phyloP scores from a whole-genome alignment of 2,113 vertebrate species.

The Noctilio leporinus region DNA sequence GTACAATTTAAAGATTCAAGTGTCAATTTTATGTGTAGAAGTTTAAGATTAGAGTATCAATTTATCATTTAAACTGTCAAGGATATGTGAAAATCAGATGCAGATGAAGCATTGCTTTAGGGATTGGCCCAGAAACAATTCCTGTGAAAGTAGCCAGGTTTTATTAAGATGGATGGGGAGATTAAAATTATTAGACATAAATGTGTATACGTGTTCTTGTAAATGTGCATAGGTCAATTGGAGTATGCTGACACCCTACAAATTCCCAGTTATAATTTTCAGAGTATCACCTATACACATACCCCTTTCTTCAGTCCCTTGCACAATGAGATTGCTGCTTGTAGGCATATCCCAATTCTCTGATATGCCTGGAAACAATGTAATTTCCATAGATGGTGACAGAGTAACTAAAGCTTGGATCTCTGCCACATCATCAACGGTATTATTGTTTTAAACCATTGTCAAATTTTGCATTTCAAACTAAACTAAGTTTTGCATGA shows the following conservation, averaged over 20 bases:
- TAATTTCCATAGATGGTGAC: neutral
- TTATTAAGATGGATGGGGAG: neutral
- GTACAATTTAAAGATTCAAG: neutral
- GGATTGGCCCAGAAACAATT: neutral
- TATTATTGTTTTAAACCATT: neutral
- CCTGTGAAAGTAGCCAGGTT: neutral
- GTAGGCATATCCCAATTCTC: neutral
- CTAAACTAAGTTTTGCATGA: neutral
- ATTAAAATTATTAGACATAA: neutral
- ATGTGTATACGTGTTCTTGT: neutral
- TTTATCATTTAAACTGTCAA: neutral
- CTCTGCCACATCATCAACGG: neutral
- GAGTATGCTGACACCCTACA: neutral
- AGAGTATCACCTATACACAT: neutral
- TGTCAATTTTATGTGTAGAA: neutral
- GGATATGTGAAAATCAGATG: neutral
- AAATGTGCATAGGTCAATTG: neutral
- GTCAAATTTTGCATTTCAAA: neutral
- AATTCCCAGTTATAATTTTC: neutral
- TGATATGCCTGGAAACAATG: neutral
- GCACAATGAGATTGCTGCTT: neutral
- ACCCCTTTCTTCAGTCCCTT: neutral
- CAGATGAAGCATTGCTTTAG: neutral
- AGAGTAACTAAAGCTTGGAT: neutral
- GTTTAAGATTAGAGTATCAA: neutral